Base-by-base conservation (phyloP, 2,888 invertebrate genomes). In the Torymus tubicola region DNA sequence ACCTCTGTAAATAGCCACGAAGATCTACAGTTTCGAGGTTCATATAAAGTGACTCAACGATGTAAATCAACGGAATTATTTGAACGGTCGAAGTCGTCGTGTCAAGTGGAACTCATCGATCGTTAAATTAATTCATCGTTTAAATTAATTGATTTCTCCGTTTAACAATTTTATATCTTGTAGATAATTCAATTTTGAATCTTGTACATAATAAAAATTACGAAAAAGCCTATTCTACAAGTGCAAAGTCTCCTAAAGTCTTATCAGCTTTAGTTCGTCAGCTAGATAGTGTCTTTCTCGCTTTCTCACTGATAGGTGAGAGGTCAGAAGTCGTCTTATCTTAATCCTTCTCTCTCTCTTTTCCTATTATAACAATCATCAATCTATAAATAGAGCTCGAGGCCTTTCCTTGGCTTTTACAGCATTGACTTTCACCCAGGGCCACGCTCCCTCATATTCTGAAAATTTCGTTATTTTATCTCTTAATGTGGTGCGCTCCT, bases 1-100 rank as follows among this genome's bases (percentile, higher is more conserved):
- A 82, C 89, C 89, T 73, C 84, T 86, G 81, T 89, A 85, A 89
- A 83, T 81, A 78, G n/a, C 60, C 50, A 52, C 18, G 50, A 76
- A 76, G 67, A 68, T 68, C 65, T 61, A 64, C 31, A 57, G 21
- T n/a, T n/a, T 60, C 42, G 65, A 52, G 3, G 31, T 65, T 79
- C 24, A 58, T 18, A 53, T 52, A 52, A 42, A 79, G 77, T 77
- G 72, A 60, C 42, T 78, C 69, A 77, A 58, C 57, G 68, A 77
- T 76, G 72, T 77, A 72, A 72, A 77, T 72, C 76, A 76, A 80
- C 50, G 72, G 76, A 80, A 77, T 80, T 68, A 80, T 77, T 71
- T 68, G 55, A 80, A 68, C 57, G 76, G 67, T 80, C 68, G 72
- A 77, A 52, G 63, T 21, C 12, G 0, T 42, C 60, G 55, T 24